Evolutionary conservation across 2,888 invertebrate genomes (phyloP).

Genomic region (Nephrocerus scutellatus): DNA sequence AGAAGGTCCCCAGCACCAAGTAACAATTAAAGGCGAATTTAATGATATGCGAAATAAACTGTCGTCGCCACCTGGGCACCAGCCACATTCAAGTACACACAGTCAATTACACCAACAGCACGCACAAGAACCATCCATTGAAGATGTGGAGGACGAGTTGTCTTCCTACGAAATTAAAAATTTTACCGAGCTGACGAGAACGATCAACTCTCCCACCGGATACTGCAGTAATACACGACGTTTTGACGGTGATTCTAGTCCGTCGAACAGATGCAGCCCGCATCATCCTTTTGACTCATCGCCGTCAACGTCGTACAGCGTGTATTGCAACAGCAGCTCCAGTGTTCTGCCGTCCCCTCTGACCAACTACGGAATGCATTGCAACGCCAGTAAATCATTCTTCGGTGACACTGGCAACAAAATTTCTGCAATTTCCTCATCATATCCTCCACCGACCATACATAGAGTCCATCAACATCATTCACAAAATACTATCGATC

Average conservation of each 20-base stretch:
- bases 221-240: too few relatives aligned
- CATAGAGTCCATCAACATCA: too few relatives aligned
- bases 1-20: constrained; percentile 11
- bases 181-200: too few relatives aligned
- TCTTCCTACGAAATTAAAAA: too few relatives aligned
- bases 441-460: too few relatives aligned
- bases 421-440: too few relatives aligned
- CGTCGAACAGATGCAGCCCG: too few relatives aligned
- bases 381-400: constrained; percentile 23
- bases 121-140: constrained; percentile 15
- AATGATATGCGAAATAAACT: constrained; percentile 22
- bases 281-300: constrained; percentile 7
- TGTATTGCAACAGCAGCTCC: constrained; percentile 11
- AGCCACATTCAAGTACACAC: too few relatives aligned
- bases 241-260: too few relatives aligned
- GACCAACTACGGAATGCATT: constrained; percentile 21
- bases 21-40: constrained; percentile 21
- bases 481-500: too few relatives aligned
- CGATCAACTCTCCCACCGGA: constrained; percentile 7
- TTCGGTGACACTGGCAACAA: constrained; percentile 21
- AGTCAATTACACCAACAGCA: constrained; percentile 19
- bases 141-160: constrained; percentile 6
- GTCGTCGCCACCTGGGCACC: constrained; percentile 24
- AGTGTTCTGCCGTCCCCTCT: constrained; percentile 19
- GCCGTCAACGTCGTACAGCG: constrained; percentile 6